These are phyloP conservation scores for Latrodectus hesperus DNA, from an alignment of 2,888 invertebrate genomes.

Conservation along the genomic window DNA sequence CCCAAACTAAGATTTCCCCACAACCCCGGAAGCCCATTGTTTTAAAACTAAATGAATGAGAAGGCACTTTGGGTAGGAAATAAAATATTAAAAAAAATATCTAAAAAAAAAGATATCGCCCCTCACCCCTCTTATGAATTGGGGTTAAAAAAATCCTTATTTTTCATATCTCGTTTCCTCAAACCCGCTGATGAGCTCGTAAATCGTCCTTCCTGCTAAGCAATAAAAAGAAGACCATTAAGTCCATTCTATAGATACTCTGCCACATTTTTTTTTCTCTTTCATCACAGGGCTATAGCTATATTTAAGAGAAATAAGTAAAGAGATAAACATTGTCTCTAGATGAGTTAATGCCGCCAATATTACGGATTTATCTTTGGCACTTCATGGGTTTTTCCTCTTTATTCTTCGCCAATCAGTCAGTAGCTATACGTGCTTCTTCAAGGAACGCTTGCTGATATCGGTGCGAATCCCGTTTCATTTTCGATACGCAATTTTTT, in stretches of 20 bases:
- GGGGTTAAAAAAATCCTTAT: constrained; percentile 29
- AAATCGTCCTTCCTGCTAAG: constrained; percentile 53
- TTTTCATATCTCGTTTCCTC: constrained; percentile 55
- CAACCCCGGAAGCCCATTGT: constrained; percentile 23
- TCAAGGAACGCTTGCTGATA: background rate
- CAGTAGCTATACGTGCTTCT: constrained; percentile 47
- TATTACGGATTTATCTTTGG: constrained; percentile 57
- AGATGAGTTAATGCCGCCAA: constrained; percentile 63
- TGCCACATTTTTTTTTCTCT: constrained; percentile 11
- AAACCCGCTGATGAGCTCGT: constrained; percentile 56
- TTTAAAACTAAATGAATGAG: constrained; percentile 56
- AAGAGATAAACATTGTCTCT: constrained; percentile 61
- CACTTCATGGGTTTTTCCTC: constrained; percentile 12
- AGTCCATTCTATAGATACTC: background rate
- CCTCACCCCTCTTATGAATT: constrained; percentile 9
- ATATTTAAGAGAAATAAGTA: constrained; percentile 66
- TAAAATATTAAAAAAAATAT: constrained; percentile 20
- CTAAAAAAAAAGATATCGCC: background rate
- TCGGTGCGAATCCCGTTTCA: background rate
- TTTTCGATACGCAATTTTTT: constrained; percentile 25
- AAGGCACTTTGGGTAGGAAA: background rate
- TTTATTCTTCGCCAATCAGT: constrained; percentile 36
- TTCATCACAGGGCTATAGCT: constrained; percentile 24
- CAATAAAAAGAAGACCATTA: constrained; percentile 47
- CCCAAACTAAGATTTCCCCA: background rate